phyloP scores from a whole-genome alignment of 2,888 invertebrate genomes.

The Automeris io region DNA sequence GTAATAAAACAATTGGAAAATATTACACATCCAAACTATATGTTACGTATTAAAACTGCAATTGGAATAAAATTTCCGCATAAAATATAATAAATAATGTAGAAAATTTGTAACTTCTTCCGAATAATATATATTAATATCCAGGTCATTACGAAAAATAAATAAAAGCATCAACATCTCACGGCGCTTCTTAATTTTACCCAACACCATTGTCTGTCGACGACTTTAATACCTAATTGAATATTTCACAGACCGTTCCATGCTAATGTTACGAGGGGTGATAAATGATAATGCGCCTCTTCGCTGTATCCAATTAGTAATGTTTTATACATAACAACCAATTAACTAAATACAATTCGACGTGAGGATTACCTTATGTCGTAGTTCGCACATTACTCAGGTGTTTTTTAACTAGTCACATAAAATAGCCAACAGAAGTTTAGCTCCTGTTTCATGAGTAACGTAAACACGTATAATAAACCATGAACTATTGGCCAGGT shows the following conservation, averaged over 20 bases:
- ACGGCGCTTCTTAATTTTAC: constrained; percentile 33
- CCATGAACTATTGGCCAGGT: too few species aligned
- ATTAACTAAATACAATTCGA: background rate
- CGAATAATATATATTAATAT: constrained; percentile 54
- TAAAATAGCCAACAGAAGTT: too few species aligned
- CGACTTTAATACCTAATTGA: constrained; percentile 36
- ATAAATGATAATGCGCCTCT: constrained; percentile 35
- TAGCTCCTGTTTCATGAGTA: too few species aligned
- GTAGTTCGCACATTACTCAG: too few species aligned
- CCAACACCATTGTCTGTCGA: constrained; percentile 25
- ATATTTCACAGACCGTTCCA: constrained; percentile 34
- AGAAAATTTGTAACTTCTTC: constrained; percentile 43
- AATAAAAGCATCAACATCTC: constrained; percentile 53
- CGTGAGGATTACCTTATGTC: too few species aligned
- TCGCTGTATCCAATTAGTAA: constrained; percentile 20
- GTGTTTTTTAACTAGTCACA: too few species aligned
- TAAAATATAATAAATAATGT: constrained; percentile 35
- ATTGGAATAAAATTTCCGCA: constrained; percentile 34
- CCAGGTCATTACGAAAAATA: constrained; percentile 58
- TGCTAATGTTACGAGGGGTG: constrained; percentile 34
- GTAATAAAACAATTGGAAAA: too few species aligned
- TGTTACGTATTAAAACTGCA: constrained; percentile 39
- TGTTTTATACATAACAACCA: constrained; percentile 12
- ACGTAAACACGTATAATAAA: too few species aligned
- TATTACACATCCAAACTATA: too few species aligned